phyloP scores from a whole-genome alignment of 2,888 invertebrate species.

The Coelopa pilipes region DNA sequence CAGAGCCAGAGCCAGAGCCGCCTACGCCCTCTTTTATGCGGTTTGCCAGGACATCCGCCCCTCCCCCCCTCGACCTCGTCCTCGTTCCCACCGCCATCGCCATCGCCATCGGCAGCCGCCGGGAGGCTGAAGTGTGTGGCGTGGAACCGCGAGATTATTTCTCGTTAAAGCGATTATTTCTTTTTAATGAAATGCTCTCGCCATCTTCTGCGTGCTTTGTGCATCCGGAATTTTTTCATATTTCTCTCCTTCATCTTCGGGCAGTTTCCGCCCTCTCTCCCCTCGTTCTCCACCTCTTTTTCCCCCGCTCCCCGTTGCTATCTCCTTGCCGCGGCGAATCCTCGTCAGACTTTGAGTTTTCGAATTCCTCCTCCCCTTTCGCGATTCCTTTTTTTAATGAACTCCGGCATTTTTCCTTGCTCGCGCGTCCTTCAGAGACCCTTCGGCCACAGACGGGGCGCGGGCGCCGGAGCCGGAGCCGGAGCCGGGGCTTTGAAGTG shows the following conservation, averaged over 20 bases:
- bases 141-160: constrained; percentile 36
- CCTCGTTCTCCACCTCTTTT: constrained; percentile 29
- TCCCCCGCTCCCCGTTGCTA: too few species aligned
- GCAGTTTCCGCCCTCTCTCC: constrained; percentile 22
- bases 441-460: neutral
- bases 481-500: neutral
- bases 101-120: constrained; percentile 4
- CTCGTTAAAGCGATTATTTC: constrained; percentile 45
- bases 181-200: constrained; percentile 35
- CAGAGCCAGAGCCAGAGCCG: too few species aligned
- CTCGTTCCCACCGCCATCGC: constrained; percentile 25
- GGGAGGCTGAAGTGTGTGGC: constrained; percentile 23
- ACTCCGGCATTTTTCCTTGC: constrained; percentile 10
- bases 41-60: constrained; percentile 28
- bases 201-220: constrained; percentile 4
- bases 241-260: too few species aligned
- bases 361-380: constrained; percentile 40
- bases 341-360: constrained; percentile 17
- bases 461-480: too few species aligned
- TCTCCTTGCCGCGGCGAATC: too few species aligned
- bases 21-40: constrained; percentile 27
- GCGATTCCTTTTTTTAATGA: constrained; percentile 18
- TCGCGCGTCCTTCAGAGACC: constrained; percentile 14
- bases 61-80: constrained; percentile 14
- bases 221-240: neutral